These are phyloP conservation scores for Periophthalmus magnuspinnatus DNA, from an alignment of 2,797 vertebrate genomes.

Conservation along the genomic window DNA sequence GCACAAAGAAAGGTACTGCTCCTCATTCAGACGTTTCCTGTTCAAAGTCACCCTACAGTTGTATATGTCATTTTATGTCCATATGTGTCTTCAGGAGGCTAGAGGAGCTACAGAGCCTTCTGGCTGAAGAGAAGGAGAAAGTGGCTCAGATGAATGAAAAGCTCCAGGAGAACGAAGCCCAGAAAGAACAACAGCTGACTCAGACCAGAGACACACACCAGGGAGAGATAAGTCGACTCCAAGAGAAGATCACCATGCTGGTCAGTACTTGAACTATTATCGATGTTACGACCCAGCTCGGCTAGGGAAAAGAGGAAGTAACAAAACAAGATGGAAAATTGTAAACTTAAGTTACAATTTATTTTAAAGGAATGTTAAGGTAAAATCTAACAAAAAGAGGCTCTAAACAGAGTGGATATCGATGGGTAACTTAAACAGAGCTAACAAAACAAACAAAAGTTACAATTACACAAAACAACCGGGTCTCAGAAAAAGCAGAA, in stretches of 20 bases:
- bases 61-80: background rate
- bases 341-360: too few species aligned
- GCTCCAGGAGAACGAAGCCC: slow-evolving; percentile 73
- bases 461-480: too few species aligned
- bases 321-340: too few species aligned
- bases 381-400: too few species aligned
- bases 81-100: slow-evolving; percentile 75
- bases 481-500: too few species aligned
- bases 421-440: too few species aligned
- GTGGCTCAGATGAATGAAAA: slow-evolving; percentile 77
- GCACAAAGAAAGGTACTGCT: slow-evolving; percentile 86
- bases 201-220: slow-evolving; percentile 73
- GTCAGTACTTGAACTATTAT: slow-evolving; percentile 67
- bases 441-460: too few species aligned
- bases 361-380: too few species aligned
- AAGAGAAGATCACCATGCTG: slow-evolving; percentile 80
- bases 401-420: too few species aligned
- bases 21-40: background rate
- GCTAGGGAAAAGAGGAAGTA: too few species aligned
- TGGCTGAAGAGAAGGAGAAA: slow-evolving; percentile 85
- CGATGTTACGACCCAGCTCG: too few species aligned
- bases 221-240: slow-evolving; percentile 75
- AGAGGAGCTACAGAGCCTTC: slow-evolving; percentile 85
- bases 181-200: slow-evolving; percentile 80
- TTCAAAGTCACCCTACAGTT: background rate